Base-by-base conservation (phyloP, 2,797 vertebrate genomes). In the Manis javanica region DNA sequence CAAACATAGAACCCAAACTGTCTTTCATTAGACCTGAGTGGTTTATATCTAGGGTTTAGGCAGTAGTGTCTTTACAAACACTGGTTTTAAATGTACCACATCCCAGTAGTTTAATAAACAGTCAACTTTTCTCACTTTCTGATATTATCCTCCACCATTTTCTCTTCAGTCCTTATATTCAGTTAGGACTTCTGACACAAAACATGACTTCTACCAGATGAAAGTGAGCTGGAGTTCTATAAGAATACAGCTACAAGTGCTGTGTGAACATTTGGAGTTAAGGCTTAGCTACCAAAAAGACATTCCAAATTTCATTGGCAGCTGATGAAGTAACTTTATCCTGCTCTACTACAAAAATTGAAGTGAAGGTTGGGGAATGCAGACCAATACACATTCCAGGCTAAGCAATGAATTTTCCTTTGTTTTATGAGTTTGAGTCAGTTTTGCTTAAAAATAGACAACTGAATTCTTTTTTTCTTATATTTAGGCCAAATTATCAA, bases 361-460 rank as follows among this genome's bases (percentile, higher is more conserved):
- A 64, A 64, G 26, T 31, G 90, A 84, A 66, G 64, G 74, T 29
- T 74, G 57, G 57, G 55, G 39, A 81, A 96, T 87, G 90, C 90
- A 87, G 92, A 66, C 79, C 75, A 95, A 90, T 90, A 95, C 39
- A 19, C 83, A 97, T 72, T 96, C 93, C 66, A 96, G 57, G 74
- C 55, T 82, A 19, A 57, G 57, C 72, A 89, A 59, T 90, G 90
- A 88, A 69, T 87, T 97, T 95, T 96, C 87, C 29, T 96, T 57
- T 96, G 86, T 91, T 94, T 91, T 95, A 96, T 37, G 83, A 82
- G 85, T 97, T 53, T 96, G 34, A 93, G 68, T 75, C 57, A 96
- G 63, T 90, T 97, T 69, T 87, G 79, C 87, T 96, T 97, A 97
- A 96, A 98, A 87, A 98, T 95, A 98, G 94, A 23, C 39, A 59